Evolutionary conservation across 2,888 invertebrate species (phyloP), one percentile per base, ranked within the genome.

Genomic region (Timema podura): DNA sequence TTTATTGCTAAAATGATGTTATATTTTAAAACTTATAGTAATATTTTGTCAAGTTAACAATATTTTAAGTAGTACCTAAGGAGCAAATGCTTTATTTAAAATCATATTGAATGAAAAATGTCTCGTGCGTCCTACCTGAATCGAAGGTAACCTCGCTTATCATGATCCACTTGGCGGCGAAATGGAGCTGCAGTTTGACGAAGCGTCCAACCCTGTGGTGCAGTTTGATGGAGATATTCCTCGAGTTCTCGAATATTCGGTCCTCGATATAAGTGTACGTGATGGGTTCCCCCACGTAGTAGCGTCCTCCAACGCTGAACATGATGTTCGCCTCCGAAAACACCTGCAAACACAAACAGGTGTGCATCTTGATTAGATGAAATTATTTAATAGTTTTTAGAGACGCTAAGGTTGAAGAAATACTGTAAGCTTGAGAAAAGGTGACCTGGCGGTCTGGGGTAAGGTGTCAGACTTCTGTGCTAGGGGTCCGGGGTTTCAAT

Each of bases 141-240:
- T 91, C 90, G 80, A 96, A 96, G 70, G 91, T 88, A 74, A 96
- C 86, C 82, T 96, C 96, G 81, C 94, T 94, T 78, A 96, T 87
- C 82, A 96, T 89, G 76, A 96, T 89, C 95, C 96, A 96, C 69
- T 89, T 85, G 15, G 91, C 87, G 5, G 92, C 90, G 80, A 95
- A 95, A 75, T 86, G 86, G 68, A 95, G 85, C 76, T 90, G 87
- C 75, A 91, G 82, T 78, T 91, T 91, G 72, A 95, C 90, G 84
- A 89, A 93, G 77, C 87, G 86, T 46, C 92, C 96, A 67, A 95
- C 88, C 65, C 91, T 86, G 78, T 93, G 89, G 78, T 92, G 91
- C 49, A 96, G 85, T 76, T 90, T 89, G 77, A 96, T 89, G 78
- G 88, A 88, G 65, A 96, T 88, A 82, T 93, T 93, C 16, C 93